Evolutionary conservation across 2,113 vertebrate species (phyloP).

Genomic region (Cavia aperea): DNA sequence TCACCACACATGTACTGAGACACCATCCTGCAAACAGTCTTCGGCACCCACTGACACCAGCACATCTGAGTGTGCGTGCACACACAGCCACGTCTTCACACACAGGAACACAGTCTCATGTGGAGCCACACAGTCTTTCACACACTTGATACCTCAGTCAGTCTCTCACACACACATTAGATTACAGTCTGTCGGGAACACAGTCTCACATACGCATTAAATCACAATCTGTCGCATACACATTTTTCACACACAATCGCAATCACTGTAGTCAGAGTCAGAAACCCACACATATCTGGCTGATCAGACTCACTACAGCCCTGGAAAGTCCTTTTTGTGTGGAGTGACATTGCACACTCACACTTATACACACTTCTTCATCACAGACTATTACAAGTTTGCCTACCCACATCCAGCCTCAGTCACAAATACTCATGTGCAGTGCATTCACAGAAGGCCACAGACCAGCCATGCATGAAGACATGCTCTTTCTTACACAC

Average conservation of each 20-base stretch:
- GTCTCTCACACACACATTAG: conserved; percentile 40
- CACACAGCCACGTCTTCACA: not conserved
- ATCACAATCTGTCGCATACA: conserved; percentile 39
- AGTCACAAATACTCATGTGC: not conserved
- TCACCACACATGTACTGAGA: not conserved
- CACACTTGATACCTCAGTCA: conserved; percentile 30
- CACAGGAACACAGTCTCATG: not conserved
- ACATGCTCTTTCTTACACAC: not conserved
- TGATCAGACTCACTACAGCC: not conserved
- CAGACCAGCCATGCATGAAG: not conserved
- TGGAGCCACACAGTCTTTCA: conserved; percentile 1
- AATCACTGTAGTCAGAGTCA: conserved; percentile 24
- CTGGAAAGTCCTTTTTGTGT: not conserved
- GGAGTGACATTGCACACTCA: not conserved
- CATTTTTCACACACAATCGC: conserved; percentile 8
- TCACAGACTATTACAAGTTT: not conserved
- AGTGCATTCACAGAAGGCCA: not conserved
- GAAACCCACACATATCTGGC: not conserved
- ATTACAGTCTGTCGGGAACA: conserved; percentile 52
- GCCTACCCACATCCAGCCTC: not conserved
- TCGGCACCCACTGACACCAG: not conserved
- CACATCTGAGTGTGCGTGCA: not conserved
- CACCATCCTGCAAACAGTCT: not conserved
- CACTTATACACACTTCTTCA: not conserved
- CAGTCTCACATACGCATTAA: conserved; percentile 47